phyloP scores from a whole-genome alignment of 1,140 invertebrate genomes.

The Pararge aegeria region DNA sequence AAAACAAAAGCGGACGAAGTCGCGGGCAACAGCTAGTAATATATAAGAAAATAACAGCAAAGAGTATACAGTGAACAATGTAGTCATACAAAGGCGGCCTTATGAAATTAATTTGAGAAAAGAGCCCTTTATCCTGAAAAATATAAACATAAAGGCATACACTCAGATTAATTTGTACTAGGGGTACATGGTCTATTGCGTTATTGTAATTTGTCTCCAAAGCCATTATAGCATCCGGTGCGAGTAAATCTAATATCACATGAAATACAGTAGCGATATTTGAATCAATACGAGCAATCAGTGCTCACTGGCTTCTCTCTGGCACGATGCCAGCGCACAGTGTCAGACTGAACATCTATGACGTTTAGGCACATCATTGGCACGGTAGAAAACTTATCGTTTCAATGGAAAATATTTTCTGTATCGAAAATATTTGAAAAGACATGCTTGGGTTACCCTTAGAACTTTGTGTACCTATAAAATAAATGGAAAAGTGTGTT shows the following conservation, averaged over 20 bases:
- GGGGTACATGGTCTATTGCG: not conserved
- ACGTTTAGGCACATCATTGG: constrained; percentile 43
- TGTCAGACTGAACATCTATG: constrained; percentile 24
- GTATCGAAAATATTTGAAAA: not conserved
- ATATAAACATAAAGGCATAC: too few species aligned
- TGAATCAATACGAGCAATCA: constrained; percentile 43
- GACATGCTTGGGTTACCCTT: too few species aligned
- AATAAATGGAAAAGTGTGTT: too few species aligned
- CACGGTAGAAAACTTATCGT: constrained; percentile 34
- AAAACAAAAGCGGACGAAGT: too few species aligned
- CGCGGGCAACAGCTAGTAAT: too few species aligned
- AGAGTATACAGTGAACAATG: too few species aligned
- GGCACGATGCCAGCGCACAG: constrained; percentile 32
- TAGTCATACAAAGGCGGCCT: too few species aligned
- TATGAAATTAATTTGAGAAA: too few species aligned
- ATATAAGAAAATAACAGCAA: too few species aligned
- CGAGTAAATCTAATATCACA: constrained; percentile 37
- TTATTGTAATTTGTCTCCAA: not conserved
- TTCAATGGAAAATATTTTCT: not conserved
- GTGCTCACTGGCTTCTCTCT: constrained; percentile 24
- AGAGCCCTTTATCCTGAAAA: too few species aligned
- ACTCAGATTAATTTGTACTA: too few species aligned
- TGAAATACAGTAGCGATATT: constrained; percentile 39
- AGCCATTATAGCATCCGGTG: not conserved
- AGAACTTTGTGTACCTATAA: too few species aligned